Percentiles rank a stretch among this genome's conserved stretches.
Conservation (phyloP, 2,888 invertebrate genomes). For the Zaprionus lineosus region DNA sequence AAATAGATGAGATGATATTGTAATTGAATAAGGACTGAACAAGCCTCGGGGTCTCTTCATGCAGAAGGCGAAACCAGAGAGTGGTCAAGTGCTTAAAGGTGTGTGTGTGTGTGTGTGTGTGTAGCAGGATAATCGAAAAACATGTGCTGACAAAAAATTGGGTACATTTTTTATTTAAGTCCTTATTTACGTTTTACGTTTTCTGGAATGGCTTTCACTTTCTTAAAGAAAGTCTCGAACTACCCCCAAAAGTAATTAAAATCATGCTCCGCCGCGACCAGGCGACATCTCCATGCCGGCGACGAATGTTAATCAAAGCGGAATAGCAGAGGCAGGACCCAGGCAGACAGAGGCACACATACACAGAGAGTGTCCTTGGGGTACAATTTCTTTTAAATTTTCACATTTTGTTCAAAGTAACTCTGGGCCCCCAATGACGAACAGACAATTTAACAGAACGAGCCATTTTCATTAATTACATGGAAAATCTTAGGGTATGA, state of each 20-base stretch:
- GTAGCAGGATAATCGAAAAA: conserved; percentile 16
- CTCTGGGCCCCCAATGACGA: conserved; percentile 14
- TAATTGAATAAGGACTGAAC: conserved; percentile 60
- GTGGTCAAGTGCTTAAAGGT: conserved; percentile 2
- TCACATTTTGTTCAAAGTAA: conserved; percentile 47
- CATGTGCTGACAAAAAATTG: conserved; percentile 6
- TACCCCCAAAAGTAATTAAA: conserved; percentile 78
- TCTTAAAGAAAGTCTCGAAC: conserved; percentile 57
- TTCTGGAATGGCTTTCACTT: conserved; percentile 45
- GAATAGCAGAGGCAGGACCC: conserved; percentile 57
- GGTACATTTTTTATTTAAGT: conserved; percentile 32
- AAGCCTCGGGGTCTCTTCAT: conserved; percentile 7
- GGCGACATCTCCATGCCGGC: conserved; percentile 13
- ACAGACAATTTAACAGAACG: conserved; percentile 5
- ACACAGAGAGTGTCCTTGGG: conserved; percentile 67
- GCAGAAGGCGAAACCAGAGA: too few species aligned
- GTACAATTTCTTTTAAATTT: conserved; percentile 78
- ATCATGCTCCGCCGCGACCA: conserved; percentile 43
- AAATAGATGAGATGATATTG: conserved; percentile 36
- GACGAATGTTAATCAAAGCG: conserved; percentile 76
- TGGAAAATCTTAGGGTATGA: background rate
- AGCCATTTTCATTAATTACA: conserved; percentile 33
- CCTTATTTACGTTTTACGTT: conserved; percentile 3
- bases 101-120: conserved; percentile 13
- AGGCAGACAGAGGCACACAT: conserved; percentile 5